Evolutionary conservation across 2,113 vertebrate genomes (phyloP).

Genomic region (Dromiciops gliroides): DNA sequence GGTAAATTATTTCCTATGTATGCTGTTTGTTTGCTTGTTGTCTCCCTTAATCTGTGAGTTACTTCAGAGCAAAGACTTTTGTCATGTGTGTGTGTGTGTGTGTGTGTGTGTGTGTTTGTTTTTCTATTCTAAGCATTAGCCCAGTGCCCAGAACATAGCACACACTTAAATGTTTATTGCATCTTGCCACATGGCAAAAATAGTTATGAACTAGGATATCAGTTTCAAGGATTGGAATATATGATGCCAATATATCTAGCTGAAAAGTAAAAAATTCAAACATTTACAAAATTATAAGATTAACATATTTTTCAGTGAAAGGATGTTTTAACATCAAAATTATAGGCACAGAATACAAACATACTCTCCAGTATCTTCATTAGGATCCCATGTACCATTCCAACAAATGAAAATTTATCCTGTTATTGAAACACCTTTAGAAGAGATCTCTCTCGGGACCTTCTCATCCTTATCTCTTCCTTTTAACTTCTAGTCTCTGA

Average conservation of each 20-base stretch:
- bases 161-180: not conserved
- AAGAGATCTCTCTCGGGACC: not conserved
- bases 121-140: not conserved
- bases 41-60: not conserved
- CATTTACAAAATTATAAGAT: not conserved
- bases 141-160: not conserved
- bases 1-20: not conserved
- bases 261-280: not conserved
- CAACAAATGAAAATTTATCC: not conserved
- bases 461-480: not conserved
- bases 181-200: not conserved
- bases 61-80: not conserved
- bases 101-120: too few relatives aligned
- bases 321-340: not conserved
- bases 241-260: not conserved
- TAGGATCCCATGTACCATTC: not conserved
- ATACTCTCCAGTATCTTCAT: not conserved
- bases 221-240: not conserved
- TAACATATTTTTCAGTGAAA: not conserved
- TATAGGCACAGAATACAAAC: not conserved
- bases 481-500: not conserved
- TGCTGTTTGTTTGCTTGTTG: not conserved
- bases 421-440: not conserved
- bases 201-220: not conserved
- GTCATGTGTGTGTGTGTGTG: too few relatives aligned